These are phyloP conservation scores for Myiagra hebetior DNA, from an alignment of 2,113 vertebrate genomes.

Conservation along the genomic window DNA sequence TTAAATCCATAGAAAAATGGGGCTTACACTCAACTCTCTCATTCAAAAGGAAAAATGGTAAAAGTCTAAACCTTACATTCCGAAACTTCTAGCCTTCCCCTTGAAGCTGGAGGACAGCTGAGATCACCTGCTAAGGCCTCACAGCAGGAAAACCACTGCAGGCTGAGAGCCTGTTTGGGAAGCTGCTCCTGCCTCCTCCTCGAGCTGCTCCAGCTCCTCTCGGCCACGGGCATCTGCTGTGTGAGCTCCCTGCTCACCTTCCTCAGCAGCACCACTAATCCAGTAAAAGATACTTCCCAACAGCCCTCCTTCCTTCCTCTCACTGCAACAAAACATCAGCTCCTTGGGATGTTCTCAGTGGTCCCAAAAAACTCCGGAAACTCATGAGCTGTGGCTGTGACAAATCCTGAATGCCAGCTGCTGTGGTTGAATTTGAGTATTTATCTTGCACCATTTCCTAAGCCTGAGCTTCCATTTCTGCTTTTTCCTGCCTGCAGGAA, in stretches of 20 bases:
- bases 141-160: background rate
- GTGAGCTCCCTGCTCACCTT: background rate
- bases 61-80: background rate
- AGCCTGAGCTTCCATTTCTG: background rate
- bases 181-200: background rate
- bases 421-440: background rate
- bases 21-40: background rate
- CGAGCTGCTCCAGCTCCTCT: background rate
- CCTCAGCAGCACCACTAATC: background rate
- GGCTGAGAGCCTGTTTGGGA: background rate
- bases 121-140: background rate
- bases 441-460: background rate
- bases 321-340: background rate
- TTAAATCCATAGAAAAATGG: background rate
- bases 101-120: background rate
- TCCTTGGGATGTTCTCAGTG: background rate
- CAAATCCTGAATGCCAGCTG: background rate
- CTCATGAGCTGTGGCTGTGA: accelerated
- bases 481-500: background rate
- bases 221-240: accelerated
- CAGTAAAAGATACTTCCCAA: background rate
- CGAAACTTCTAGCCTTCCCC: background rate
- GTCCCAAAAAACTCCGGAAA: background rate
- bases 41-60: background rate
- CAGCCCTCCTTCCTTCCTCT: background rate